A percentile compares a stretch with the other conserved stretches of the same genome.
Conservation (phyloP, 2,888 invertebrate species). For the Brenthis ino region DNA sequence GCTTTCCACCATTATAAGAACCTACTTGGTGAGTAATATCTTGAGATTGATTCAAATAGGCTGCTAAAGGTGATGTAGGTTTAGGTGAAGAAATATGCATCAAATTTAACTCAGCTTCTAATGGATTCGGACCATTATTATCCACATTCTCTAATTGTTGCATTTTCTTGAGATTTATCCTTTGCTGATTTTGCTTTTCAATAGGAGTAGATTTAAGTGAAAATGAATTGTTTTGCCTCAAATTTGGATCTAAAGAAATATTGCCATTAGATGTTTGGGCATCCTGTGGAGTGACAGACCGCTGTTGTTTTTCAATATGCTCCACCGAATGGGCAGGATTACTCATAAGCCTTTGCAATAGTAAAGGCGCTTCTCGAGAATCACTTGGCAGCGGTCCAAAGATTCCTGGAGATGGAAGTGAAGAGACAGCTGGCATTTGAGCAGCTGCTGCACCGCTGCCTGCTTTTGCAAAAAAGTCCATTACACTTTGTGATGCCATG, state of each 20-base stretch:
- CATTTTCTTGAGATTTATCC: slow-evolving; percentile 65
- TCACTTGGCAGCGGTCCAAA: slow-evolving; percentile 76
- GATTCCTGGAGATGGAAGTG: slow-evolving; percentile 74
- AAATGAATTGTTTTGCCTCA: slow-evolving; percentile 65
- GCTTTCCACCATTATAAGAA: slow-evolving; percentile 62
- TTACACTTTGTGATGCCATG: slow-evolving; percentile 90
- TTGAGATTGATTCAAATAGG: slow-evolving; percentile 78
- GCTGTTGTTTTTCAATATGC: slow-evolving; percentile 93
- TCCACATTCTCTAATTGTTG: slow-evolving; percentile 58
- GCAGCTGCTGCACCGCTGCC: slow-evolving; percentile 80
- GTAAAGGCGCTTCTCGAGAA: slow-evolving; percentile 83
- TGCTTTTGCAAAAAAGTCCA: slow-evolving; percentile 93
- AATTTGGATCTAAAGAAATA: slow-evolving; percentile 56
- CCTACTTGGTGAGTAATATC: slow-evolving; percentile 64
- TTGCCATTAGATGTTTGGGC: slow-evolving; percentile 65
- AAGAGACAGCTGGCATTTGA: slow-evolving; percentile 78
- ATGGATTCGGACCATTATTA: slow-evolving; percentile 65
- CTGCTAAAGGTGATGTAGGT: slow-evolving; percentile 80
- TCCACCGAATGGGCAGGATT: slow-evolving; percentile 92
- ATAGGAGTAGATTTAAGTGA: slow-evolving; percentile 70
- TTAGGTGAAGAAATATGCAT: slow-evolving; percentile 81
- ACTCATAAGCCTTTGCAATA: slow-evolving; percentile 90
- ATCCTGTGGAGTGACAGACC: slow-evolving; percentile 88
- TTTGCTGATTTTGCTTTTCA: slow-evolving; percentile 69
- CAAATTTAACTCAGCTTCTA: slow-evolving; percentile 80